These are phyloP conservation scores for Clupea harengus DNA, from an alignment of 2,113 vertebrate species.

Conservation along the genomic window DNA sequence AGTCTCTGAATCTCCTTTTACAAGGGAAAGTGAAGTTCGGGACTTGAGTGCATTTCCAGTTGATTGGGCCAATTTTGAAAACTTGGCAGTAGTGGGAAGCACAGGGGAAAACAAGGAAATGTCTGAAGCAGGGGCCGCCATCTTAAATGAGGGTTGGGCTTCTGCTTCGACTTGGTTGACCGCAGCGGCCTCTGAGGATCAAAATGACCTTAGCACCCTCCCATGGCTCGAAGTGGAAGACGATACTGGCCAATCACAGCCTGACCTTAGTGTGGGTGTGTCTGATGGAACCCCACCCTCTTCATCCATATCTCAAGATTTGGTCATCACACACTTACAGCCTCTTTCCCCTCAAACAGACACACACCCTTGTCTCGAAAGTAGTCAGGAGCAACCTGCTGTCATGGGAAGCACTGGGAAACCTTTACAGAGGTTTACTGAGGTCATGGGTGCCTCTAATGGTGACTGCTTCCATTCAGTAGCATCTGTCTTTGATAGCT, in stretches of 20 bases:
- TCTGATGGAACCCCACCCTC: slow-evolving; percentile 16
- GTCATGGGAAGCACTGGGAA: not conserved
- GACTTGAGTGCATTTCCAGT: not conserved
- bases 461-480: not conserved
- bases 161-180: not conserved
- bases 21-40: not conserved
- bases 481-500: not conserved
- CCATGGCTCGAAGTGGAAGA: not conserved
- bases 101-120: not conserved
- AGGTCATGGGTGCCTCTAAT: not conserved
- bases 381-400: not conserved
- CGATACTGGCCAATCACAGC: not conserved
- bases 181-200: not conserved
- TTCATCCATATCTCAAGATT: slow-evolving; percentile 39
- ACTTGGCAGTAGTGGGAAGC: not conserved
- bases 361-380: not conserved
- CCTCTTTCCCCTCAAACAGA: slow-evolving; percentile 17
- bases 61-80: not conserved
- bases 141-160: not conserved
- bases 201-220: not conserved
- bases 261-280: not conserved
- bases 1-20: not conserved
- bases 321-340: slow-evolving; percentile 39
- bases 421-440: not conserved
- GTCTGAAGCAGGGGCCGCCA: not conserved